These are phyloP conservation scores for Scylla paramamosain DNA, from an alignment of 1,140 invertebrate genomes.

Conservation along the genomic window DNA sequence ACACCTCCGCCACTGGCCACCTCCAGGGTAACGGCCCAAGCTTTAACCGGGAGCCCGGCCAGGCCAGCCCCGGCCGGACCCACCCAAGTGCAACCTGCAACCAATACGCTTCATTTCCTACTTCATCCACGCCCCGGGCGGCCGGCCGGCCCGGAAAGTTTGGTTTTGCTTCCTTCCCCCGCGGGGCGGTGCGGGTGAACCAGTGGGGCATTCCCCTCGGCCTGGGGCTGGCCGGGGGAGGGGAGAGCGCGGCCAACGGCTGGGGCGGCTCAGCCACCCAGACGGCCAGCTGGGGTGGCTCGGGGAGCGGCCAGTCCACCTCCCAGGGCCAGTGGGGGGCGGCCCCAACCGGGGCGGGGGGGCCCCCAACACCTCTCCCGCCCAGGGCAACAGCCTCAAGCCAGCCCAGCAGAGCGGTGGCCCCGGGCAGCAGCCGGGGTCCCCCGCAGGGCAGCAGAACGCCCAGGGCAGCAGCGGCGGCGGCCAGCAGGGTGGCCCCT, in stretches of 20 bases:
- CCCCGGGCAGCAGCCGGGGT: slow-evolving; percentile 78
- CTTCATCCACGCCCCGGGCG: slow-evolving; percentile 73
- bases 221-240: slow-evolving; percentile 76
- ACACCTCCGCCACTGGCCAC: slow-evolving; percentile 69
- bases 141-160: slow-evolving; percentile 75
- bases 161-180: slow-evolving; percentile 73
- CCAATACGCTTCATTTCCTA: slow-evolving; percentile 77
- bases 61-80: slow-evolving; percentile 55
- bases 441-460: slow-evolving; percentile 77
- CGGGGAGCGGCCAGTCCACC: slow-evolving; percentile 68
- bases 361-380: slow-evolving; percentile 66
- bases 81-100: slow-evolving; percentile 76
- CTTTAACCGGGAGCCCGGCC: slow-evolving; percentile 72
- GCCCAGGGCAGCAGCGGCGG: slow-evolving; percentile 70
- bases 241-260: slow-evolving; percentile 77
- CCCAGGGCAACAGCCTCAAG: slow-evolving; percentile 69
- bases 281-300: slow-evolving; percentile 76
- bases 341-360: slow-evolving; percentile 73
- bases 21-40: slow-evolving; percentile 77
- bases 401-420: slow-evolving; percentile 72
- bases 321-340: slow-evolving; percentile 77
- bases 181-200: slow-evolving; percentile 71
- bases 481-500: slow-evolving; percentile 38
- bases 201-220: slow-evolving; percentile 77
- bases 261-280: slow-evolving; percentile 75